phyloP scores from a whole-genome alignment of 2,797 vertebrate genomes.

The Alcedo quadribrachys region DNA sequence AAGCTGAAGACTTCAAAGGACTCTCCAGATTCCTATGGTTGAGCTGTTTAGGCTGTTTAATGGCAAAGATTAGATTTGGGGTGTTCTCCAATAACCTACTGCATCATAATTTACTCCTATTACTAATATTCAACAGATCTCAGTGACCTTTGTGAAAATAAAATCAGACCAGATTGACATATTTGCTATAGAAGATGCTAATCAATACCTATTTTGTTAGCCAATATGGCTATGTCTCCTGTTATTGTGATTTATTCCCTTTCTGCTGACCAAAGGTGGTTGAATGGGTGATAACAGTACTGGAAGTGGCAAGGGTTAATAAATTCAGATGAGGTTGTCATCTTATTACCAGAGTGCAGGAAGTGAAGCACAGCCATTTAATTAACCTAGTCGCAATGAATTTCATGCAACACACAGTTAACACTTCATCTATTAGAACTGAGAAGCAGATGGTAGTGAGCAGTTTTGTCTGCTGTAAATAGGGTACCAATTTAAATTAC shows the following conservation, averaged over 20 bases:
- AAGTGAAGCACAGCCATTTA: constrained; percentile 73
- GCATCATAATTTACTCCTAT: constrained; percentile 39
- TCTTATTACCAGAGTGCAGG: constrained; percentile 69
- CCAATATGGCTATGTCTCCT: constrained; percentile 49
- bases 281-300: constrained; percentile 51
- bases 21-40: background rate
- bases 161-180: constrained; percentile 35
- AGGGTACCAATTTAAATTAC: constrained; percentile 68
- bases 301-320: constrained; percentile 72
- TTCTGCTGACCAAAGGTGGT: constrained; percentile 55
- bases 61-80: background rate
- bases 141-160: constrained; percentile 41
- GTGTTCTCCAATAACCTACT: constrained; percentile 18
- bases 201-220: constrained; percentile 69
- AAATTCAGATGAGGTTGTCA: constrained; percentile 75
- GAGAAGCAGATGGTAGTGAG: constrained; percentile 71
- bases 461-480: constrained; percentile 71
- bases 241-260: constrained; percentile 69
- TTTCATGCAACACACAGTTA: constrained; percentile 72
- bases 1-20: background rate
- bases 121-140: constrained; percentile 20
- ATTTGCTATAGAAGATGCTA: constrained; percentile 60
- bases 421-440: constrained; percentile 73
- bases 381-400: constrained; percentile 74
- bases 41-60: background rate